Evolutionary conservation across 2,113 vertebrate genomes (phyloP).

Genomic region (Corapipo altera): DNA sequence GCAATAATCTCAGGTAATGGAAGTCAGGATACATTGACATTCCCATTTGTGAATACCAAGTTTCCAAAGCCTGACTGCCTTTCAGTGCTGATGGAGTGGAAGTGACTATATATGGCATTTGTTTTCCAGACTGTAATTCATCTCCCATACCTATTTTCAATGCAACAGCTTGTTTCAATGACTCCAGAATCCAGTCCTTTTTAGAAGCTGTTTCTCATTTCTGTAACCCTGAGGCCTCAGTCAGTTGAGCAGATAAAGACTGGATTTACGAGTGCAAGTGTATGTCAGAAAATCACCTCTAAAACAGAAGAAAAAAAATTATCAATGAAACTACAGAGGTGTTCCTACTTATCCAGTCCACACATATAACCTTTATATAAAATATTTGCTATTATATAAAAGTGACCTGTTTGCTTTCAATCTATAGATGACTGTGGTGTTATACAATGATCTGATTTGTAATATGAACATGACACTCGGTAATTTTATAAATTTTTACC

Average conservation of each 20-base stretch:
- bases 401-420: background rate
- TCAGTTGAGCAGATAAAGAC: background rate
- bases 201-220: background rate
- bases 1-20: background rate
- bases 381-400: background rate
- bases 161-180: background rate
- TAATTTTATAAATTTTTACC: background rate
- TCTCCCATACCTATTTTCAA: background rate
- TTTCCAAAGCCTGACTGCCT: background rate
- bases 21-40: background rate
- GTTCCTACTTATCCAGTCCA: background rate
- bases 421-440: background rate
- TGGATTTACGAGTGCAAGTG: background rate
- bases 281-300: background rate
- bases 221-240: background rate
- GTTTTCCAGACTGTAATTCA: background rate
- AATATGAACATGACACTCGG: background rate
- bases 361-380: background rate
- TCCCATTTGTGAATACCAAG: background rate
- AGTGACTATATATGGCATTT: background rate
- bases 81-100: background rate
- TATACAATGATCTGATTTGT: background rate
- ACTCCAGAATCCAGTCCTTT: background rate
- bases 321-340: background rate
- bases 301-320: background rate